phyloP scores from a whole-genome alignment of 2,797 vertebrate species.

The Vireo griseus region DNA sequence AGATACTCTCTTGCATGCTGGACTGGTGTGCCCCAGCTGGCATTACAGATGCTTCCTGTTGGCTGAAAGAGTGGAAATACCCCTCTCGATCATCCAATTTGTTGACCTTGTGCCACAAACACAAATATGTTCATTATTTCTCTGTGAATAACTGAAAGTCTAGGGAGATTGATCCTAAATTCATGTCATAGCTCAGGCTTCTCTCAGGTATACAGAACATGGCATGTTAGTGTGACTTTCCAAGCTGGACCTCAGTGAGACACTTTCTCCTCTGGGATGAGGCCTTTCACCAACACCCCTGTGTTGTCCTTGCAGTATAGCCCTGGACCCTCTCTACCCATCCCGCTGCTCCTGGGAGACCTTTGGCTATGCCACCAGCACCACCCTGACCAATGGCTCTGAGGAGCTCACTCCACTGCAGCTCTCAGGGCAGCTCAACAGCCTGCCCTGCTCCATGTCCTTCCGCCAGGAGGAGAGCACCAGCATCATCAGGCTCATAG shows the following conservation, averaged over 20 bases:
- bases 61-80: background rate
- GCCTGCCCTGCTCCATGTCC: slow-evolving; percentile 90
- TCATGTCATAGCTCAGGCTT: background rate
- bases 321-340: slow-evolving; percentile 93
- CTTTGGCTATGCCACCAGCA: slow-evolving; percentile 89
- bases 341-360: slow-evolving; percentile 99
- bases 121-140: background rate
- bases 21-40: background rate
- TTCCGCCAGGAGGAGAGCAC: slow-evolving; percentile 95
- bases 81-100: background rate
- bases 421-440: slow-evolving; percentile 92
- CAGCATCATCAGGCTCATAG: slow-evolving; percentile 95
- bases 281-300: background rate
- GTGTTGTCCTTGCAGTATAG: slow-evolving; percentile 79
- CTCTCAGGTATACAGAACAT: background rate
- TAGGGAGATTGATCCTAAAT: background rate
- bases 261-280: background rate
- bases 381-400: slow-evolving; percentile 75
- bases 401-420: slow-evolving; percentile 88
- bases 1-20: background rate
- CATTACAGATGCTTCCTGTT: background rate
- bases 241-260: background rate
- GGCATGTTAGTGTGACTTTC: background rate
- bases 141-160: background rate
- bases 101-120: background rate